These are phyloP conservation scores for Chymomyza procnemis DNA, from an alignment of 2,888 invertebrate species.

Conservation along the genomic window DNA sequence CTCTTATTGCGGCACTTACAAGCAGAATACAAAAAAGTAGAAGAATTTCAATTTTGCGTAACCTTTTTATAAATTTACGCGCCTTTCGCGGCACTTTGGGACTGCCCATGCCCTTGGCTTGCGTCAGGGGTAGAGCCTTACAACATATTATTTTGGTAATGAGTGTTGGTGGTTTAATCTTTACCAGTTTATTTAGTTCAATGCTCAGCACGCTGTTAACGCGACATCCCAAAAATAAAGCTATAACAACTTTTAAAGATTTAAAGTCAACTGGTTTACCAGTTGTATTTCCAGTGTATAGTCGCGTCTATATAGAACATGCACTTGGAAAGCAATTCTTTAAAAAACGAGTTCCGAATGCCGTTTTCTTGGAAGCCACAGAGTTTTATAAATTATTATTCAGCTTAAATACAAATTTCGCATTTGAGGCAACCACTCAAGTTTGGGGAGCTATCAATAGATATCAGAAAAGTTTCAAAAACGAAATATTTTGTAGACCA, in stretches of 20 bases:
- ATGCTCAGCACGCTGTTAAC: not conserved
- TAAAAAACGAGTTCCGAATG: not conserved
- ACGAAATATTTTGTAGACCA: not conserved
- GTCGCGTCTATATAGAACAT: not conserved
- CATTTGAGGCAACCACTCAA: not conserved
- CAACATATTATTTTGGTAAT: not conserved
- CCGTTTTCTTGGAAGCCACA: not conserved
- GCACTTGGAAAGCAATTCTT: not conserved
- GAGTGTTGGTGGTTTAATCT: not conserved
- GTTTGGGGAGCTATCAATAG: not conserved
- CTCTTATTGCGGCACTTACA: not conserved
- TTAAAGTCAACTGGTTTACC: not conserved
- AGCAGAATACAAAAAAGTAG: not conserved
- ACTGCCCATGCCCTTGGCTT: not conserved
- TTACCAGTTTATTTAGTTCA: not conserved
- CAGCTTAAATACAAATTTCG: not conserved
- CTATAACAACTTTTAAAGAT: not conserved
- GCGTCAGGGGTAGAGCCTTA: not conserved
- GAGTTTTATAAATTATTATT: not conserved
- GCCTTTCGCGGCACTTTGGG: not conserved
- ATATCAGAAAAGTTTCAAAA: not conserved
- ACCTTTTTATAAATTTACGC: not conserved
- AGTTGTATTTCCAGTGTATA: not conserved
- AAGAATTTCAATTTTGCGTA: not conserved
- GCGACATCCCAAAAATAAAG: not conserved